Evolutionary conservation across 2,113 vertebrate species (phyloP), one percentile per base, ranked within the genome.

Genomic region (Lagenorhynchus albirostris): DNA sequence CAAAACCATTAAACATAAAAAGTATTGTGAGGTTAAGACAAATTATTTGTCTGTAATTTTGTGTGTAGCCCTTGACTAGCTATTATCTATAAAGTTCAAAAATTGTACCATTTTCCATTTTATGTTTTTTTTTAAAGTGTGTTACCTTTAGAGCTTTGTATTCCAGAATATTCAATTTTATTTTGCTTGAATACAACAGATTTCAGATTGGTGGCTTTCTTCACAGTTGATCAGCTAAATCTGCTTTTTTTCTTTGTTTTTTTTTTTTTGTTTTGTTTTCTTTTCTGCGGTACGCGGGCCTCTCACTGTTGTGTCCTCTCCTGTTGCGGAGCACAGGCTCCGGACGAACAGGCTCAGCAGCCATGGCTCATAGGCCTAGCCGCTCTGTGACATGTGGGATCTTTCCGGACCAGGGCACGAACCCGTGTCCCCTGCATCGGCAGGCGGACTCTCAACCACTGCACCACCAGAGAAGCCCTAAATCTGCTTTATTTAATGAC

Each of bases 311-410:
- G 47, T 50, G 47, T 12, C 12, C 3, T 14, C 47, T 50, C 47
- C 47, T 3, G 12, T 50, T 50, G 47, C 1, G 3, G 47, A 14
- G 12, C 47, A 50, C 12, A 50, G 47, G 47, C 47, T 50, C 47
- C 47, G 0, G 47, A 50, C 0, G 0, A 12, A 3, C 47, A 50
- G 12, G 12, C 47, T 50, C 47, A 50, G 12, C 3, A 3, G 47
- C 47, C 12, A 1, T 50, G 12, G 12, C 47, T 50, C 47, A 50
- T 13, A 12, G 12, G 47, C 12, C 47, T 14, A 50, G 47, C 12
- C 47, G 2, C 10, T 47, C 47, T 0, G 2, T 2, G 11, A 11
- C 47, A 47, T 47, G 47, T 47, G 47, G 12, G 47, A 50, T 50
- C 47, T 50, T 50, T 3, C 47, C 1, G 3, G 47, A 50, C 47